Conservation (phyloP, 2,797 vertebrate genomes). For the Melanotaenia trifasciata region DNA sequence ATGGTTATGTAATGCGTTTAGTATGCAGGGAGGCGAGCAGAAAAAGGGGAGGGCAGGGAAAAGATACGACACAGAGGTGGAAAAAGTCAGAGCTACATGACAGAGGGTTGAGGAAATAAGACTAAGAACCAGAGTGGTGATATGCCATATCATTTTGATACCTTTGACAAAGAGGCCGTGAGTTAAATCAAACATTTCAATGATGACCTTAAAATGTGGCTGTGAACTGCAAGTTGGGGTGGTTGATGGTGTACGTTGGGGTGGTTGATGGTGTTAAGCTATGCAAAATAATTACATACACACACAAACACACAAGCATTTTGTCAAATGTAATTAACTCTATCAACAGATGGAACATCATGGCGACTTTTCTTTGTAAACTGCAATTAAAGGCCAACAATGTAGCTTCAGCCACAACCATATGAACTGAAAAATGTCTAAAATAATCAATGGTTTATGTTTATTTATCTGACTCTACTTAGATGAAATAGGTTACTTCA, state of each 20-base stretch:
- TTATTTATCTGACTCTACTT: no score
- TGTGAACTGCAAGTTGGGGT: not conserved
- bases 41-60: slow-evolving; percentile 17
- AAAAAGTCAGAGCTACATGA: slow-evolving; percentile 25
- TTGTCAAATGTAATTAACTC: no score
- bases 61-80: slow-evolving; percentile 34
- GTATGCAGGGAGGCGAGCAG: slow-evolving; percentile 58
- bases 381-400: no score
- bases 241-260: not conserved
- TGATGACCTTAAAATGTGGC: not conserved
- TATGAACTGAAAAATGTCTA: no score
- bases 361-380: no score
- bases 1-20: slow-evolving; percentile 63
- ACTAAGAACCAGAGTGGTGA: slow-evolving; percentile 12
- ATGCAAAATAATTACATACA: no score
- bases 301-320: no score
- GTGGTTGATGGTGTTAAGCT: not conserved
- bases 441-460: no score
- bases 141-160: not conserved
- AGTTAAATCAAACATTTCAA: not conserved
- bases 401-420: no score
- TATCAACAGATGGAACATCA: no score
- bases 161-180: not conserved
- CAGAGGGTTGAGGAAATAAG: slow-evolving; percentile 10
- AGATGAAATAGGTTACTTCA: no score